Evolutionary conservation across 2,113 vertebrate species (phyloP), one percentile per base, ranked within the genome.

Genomic region (Petaurus breviceps): DNA sequence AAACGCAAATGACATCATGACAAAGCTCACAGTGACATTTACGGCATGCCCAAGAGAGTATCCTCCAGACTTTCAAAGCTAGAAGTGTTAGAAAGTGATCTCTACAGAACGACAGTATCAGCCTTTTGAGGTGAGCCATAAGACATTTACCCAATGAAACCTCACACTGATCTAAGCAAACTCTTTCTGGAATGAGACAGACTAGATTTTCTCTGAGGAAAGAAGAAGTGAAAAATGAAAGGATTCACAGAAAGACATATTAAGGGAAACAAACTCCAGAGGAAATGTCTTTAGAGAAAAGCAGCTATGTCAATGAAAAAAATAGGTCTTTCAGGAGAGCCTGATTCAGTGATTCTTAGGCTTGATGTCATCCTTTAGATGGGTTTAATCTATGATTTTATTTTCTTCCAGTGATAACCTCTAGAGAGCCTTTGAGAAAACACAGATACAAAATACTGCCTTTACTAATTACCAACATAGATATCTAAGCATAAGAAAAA

Each of bases 251-350:
- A 95, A 28, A 94, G 90, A 61, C 0, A 5, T 4, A 92, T n/a
- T 46, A 54, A 90, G 37, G 93, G 51, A 47, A 92, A 89, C 46
- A 95, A 90, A 5, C 8, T 47, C n/a, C 61, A 93, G 31, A 61
- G 61, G 57, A 94, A 94, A 92, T 24, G 53, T 93, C n/a, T 50
- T 31, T 95, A n/a, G 61, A 93, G 51, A 84, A 93, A 96, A 95
- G 46, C 3, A 91, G 54, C 43, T 14, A 0, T 16, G 10, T 84
- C 5, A 57, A 47, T 31, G n/a, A 43, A 31, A 28, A 31, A 95
- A 92, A 52, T 0, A 89, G 84, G 68, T 57, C 96, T 51, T 19
- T 16, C 61, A 9, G 28, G 52, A 55, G 61, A 0, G 24, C 8
- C 55, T 51, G 54, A 92, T 54, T 93, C 14, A 5, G 0, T 0